Evolutionary conservation across 2,797 vertebrate genomes (phyloP).

Genomic region (Spondyliosoma cantharus): DNA sequence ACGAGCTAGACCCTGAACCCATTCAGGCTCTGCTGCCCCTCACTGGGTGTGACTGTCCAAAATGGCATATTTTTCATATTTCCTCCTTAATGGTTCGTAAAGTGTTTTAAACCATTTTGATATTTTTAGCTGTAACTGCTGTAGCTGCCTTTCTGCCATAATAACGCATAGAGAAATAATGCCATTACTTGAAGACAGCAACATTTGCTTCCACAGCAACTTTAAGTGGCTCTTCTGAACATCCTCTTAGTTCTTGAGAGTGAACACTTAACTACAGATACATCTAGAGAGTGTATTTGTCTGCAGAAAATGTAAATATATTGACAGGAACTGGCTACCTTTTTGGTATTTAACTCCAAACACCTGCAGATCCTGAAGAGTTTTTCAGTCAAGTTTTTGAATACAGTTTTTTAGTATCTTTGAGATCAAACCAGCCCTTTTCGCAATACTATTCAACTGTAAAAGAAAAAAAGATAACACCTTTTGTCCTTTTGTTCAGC

Average conservation of each 20-base stretch:
- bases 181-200: background rate
- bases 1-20: background rate
- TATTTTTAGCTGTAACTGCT: background rate
- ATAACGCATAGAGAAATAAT: too few species aligned
- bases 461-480: background rate
- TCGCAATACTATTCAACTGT: background rate
- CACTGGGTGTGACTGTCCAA: background rate
- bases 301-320: background rate
- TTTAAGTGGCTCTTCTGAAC: background rate
- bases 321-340: background rate
- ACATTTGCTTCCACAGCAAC: constrained; percentile 6
- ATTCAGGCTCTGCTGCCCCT: background rate
- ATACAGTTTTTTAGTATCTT: background rate
- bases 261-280: background rate
- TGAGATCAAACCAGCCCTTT: background rate
- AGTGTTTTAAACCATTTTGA: background rate
- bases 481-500: background rate
- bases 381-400: background rate
- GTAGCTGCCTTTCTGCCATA: background rate
- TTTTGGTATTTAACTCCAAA: background rate
- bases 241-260: background rate
- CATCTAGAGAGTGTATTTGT: background rate
- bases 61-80: background rate
- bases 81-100: background rate
- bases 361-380: background rate